These are phyloP conservation scores for Leptoclinus maculatus DNA, from an alignment of 2,797 vertebrate species.

Conservation along the genomic window DNA sequence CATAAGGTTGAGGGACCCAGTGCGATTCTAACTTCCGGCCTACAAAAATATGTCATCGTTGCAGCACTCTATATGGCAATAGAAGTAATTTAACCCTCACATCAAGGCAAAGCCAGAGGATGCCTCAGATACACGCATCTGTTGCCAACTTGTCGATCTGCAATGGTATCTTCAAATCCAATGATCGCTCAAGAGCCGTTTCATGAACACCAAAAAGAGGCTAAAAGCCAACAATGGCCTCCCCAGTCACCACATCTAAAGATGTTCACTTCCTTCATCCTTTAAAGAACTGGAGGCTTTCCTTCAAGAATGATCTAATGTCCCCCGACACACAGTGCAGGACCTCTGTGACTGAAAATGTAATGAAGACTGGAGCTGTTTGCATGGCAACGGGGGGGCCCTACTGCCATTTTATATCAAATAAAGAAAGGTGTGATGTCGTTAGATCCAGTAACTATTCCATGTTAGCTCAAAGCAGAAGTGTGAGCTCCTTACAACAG, in stretches of 20 bases:
- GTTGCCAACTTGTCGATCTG: background rate
- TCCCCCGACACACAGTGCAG: constrained; percentile 26
- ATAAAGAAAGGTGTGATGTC: background rate
- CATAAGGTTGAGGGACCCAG: too few relatives aligned
- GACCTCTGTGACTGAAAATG: constrained; percentile 20
- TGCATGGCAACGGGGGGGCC: background rate
- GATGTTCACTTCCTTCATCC: constrained; percentile 33
- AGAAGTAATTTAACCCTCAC: too few relatives aligned
- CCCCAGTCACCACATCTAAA: constrained; percentile 32
- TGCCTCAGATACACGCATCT: background rate
- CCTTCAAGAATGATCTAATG: constrained; percentile 9
- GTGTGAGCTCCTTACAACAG: background rate
- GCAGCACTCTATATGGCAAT: too few relatives aligned
- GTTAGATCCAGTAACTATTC: background rate
- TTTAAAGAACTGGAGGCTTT: constrained; percentile 44
- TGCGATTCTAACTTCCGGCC: too few relatives aligned
- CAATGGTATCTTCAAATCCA: constrained; percentile 8
- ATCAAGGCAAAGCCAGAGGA: background rate
- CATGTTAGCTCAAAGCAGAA: background rate
- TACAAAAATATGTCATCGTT: background rate
- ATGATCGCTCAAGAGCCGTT: background rate
- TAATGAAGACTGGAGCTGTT: constrained; percentile 17
- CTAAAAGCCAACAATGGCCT: constrained; percentile 4
- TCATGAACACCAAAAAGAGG: constrained; percentile 12
- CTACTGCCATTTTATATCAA: background rate